Conservation (phyloP, 2,797 vertebrate species). For the Typhlichthys subterraneus region DNA sequence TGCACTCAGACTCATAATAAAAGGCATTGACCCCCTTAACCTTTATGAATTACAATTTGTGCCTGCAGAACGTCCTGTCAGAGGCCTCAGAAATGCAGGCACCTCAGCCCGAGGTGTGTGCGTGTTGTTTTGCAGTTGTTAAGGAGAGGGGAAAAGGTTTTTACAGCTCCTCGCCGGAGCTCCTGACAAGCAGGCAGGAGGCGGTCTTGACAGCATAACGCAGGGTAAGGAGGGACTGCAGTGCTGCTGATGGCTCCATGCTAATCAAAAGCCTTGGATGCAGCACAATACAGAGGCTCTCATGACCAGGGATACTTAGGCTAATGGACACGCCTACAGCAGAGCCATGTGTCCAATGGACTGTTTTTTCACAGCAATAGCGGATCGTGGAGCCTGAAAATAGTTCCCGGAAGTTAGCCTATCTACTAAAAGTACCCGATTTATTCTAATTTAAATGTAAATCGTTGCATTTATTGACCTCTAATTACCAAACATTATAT, state of each 20-base stretch:
- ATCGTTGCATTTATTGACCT: too few relatives aligned
- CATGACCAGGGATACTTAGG: too few relatives aligned
- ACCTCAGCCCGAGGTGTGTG: constrained; percentile 75
- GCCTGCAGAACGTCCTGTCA: constrained; percentile 87
- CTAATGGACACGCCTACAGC: too few relatives aligned
- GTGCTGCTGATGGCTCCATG: constrained; percentile 71
- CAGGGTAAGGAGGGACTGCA: constrained; percentile 75
- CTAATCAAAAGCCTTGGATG: constrained; percentile 74
- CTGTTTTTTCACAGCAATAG: too few relatives aligned
- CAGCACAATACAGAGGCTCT: constrained; percentile 48
- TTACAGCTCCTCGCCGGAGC: constrained; percentile 81
- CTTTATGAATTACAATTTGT: constrained; percentile 91
- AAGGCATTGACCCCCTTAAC: constrained; percentile 88
- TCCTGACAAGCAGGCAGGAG: constrained; percentile 82
- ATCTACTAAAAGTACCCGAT: too few relatives aligned
- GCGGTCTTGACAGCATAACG: constrained; percentile 77
- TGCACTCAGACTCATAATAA: constrained; percentile 87
- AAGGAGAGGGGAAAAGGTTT: constrained; percentile 83
- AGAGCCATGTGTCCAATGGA: too few relatives aligned
- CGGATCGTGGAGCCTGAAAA: too few relatives aligned
- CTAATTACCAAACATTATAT: too few relatives aligned
- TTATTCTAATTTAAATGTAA: too few relatives aligned
- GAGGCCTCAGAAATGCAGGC: constrained; percentile 82
- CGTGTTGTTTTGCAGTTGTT: constrained; percentile 84
- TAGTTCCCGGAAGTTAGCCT: too few relatives aligned